A percentile compares a stretch with the other conserved stretches of the same genome.
Conservation (phyloP, 1,140 invertebrate genomes). For the Tetramorium simillimum region DNA sequence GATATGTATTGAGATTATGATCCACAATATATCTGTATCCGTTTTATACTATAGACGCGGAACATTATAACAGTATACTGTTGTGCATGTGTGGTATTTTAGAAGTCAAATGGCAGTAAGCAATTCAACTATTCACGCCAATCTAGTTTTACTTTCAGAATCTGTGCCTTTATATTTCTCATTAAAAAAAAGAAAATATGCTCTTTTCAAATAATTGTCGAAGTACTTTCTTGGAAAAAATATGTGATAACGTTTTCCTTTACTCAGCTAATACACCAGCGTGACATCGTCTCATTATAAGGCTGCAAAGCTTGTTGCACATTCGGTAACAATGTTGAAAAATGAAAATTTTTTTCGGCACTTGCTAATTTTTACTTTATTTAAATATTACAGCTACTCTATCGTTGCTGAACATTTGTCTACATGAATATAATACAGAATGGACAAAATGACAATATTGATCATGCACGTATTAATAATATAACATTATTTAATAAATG, state of each 20-base stretch:
- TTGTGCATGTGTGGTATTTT: constrained; percentile 50
- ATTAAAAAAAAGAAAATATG: constrained; percentile 5
- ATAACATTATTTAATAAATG: constrained; percentile 53
- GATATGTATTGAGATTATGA: constrained; percentile 73
- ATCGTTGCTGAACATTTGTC: constrained; percentile 70
- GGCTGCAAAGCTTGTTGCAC: constrained; percentile 64
- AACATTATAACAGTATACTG: constrained; percentile 20
- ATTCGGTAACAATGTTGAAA: constrained; percentile 68
- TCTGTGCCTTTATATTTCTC: constrained; percentile 60
- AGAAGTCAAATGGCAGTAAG: constrained; percentile 69
- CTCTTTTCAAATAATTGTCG: neutral
- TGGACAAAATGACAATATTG: constrained; percentile 65
- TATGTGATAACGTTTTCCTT: constrained; percentile 16
- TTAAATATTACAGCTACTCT: constrained; percentile 67
- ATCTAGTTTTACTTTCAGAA: constrained; percentile 72
- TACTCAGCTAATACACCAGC: constrained; percentile 33
- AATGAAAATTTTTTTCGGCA: constrained; percentile 68
- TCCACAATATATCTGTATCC: constrained; percentile 4
- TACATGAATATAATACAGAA: constrained; percentile 77
- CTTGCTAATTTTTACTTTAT: constrained; percentile 65
- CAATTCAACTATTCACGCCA: constrained; percentile 47
- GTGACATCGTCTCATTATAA: constrained; percentile 58
- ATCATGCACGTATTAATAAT: constrained; percentile 68
- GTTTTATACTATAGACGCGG: constrained; percentile 17
- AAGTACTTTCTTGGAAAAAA: neutral